These are phyloP conservation scores for Trinorchestia longiramus DNA, from an alignment of 1,140 invertebrate species.

Conservation along the genomic window DNA sequence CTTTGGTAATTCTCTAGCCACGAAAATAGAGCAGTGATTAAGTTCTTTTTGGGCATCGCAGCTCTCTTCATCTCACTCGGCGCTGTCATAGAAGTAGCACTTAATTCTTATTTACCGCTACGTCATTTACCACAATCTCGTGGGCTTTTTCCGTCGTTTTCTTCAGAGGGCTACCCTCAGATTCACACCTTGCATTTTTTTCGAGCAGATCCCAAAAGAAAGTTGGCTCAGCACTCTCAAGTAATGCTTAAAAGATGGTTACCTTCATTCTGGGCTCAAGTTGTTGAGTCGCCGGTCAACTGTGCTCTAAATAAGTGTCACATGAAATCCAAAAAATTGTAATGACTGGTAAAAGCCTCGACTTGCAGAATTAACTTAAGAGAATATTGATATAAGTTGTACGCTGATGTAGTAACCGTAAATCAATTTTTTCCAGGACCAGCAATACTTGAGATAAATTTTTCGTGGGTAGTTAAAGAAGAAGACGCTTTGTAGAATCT, in stretches of 20 bases:
- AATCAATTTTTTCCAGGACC: too few relatives aligned
- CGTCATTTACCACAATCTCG: slow-evolving; percentile 51
- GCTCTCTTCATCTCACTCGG: slow-evolving; percentile 33
- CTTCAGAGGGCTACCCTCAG: neutral
- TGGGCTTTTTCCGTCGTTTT: neutral
- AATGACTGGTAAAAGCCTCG: too few relatives aligned
- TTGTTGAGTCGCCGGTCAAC: neutral
- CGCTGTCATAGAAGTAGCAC: slow-evolving; percentile 47
- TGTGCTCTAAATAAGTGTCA: too few relatives aligned
- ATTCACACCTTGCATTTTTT: neutral
- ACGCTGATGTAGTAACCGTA: too few relatives aligned
- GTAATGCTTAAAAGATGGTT: neutral
- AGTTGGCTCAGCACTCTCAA: neutral
- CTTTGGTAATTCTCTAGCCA: slow-evolving; percentile 11
- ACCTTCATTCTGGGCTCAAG: neutral
- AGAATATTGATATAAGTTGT: too few relatives aligned
- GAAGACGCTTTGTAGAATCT: too few relatives aligned
- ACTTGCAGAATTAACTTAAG: neutral
- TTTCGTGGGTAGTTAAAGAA: too few relatives aligned
- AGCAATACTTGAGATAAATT: too few relatives aligned
- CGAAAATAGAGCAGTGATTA: neutral
- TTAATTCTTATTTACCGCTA: slow-evolving; percentile 38
- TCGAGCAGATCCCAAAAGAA: neutral
- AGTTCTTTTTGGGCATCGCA: neutral
- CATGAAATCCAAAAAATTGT: too few relatives aligned